Percentiles rank a stretch among this genome's conserved stretches.
phyloP scores from a whole-genome alignment of 2,888 invertebrate species.

The Drosophila helvetica region DNA sequence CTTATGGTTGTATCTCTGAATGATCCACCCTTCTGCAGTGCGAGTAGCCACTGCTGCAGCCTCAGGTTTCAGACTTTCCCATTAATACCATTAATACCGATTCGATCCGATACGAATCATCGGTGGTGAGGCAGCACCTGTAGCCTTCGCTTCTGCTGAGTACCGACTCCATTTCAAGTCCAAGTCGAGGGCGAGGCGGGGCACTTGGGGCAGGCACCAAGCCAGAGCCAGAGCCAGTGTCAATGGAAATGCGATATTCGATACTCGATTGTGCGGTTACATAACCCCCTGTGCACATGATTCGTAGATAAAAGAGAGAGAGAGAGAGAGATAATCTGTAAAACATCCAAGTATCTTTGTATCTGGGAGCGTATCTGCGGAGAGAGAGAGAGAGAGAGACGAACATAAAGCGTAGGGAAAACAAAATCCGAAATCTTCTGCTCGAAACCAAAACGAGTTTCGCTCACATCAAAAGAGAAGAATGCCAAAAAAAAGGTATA shows the following conservation, averaged over 20 bases:
- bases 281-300: constrained; percentile 72
- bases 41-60: not conserved
- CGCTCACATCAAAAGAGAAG: constrained; percentile 40
- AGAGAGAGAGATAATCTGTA: constrained; percentile 10
- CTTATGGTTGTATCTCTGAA: too few relatives aligned
- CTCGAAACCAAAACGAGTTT: constrained; percentile 61
- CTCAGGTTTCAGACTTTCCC: not conserved
- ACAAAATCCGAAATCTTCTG: constrained; percentile 67
- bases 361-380: not conserved
- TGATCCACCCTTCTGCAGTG: not conserved
- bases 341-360: constrained; percentile 18
- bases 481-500: constrained; percentile 4
- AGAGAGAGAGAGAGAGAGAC: not conserved
- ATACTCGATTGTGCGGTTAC: constrained; percentile 74
- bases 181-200: constrained; percentile 9
- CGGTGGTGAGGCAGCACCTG: not conserved
- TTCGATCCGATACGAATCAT: not conserved
- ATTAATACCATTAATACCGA: too few relatives aligned
- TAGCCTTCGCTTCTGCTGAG: not conserved
- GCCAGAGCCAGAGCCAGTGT: not conserved
- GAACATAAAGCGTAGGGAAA: constrained; percentile 59
- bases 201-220: not conserved
- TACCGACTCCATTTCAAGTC: constrained; percentile 13
- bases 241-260: constrained; percentile 66
- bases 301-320: constrained; percentile 59